Evolutionary conservation across 2,888 invertebrate species (phyloP).

Genomic region (Stomorhina lunata): DNA sequence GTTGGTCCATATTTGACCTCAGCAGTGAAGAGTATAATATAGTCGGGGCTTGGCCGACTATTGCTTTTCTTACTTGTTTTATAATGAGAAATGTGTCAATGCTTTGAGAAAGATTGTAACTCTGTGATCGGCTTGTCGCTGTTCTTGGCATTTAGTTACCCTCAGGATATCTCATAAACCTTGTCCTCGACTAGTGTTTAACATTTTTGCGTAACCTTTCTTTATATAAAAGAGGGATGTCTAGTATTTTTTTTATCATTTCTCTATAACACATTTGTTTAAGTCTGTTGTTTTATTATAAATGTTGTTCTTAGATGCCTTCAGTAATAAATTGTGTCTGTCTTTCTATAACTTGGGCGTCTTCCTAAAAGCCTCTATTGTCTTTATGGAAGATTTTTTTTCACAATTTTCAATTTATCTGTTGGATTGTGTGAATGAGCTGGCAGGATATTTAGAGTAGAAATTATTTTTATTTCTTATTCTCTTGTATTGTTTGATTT

Average conservation of each 20-base stretch:
- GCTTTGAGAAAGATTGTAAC: no score
- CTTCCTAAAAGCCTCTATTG: conserved; percentile 40
- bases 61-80: no score
- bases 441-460: background rate
- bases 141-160: background rate
- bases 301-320: background rate
- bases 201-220: conserved; percentile 37
- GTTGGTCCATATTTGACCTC: no score
- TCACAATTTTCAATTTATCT: conserved; percentile 27
- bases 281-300: background rate
- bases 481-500: conserved; percentile 8
- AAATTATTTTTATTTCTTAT: conserved; percentile 4
- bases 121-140: no score
- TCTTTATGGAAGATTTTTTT: conserved; percentile 14
- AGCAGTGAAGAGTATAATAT: no score
- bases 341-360: conserved; percentile 49
- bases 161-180: background rate
- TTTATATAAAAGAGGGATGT: background rate
- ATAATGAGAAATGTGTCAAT: no score
- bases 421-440: background rate
- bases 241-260: conserved; percentile 25
- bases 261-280: conserved; percentile 13
- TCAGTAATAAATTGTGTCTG: conserved; percentile 20
- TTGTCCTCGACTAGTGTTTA: background rate
- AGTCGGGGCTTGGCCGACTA: no score